Evolutionary conservation across 2,888 invertebrate genomes (phyloP), one percentile per base, ranked within the genome.

Genomic region (Volucella bombylans): DNA sequence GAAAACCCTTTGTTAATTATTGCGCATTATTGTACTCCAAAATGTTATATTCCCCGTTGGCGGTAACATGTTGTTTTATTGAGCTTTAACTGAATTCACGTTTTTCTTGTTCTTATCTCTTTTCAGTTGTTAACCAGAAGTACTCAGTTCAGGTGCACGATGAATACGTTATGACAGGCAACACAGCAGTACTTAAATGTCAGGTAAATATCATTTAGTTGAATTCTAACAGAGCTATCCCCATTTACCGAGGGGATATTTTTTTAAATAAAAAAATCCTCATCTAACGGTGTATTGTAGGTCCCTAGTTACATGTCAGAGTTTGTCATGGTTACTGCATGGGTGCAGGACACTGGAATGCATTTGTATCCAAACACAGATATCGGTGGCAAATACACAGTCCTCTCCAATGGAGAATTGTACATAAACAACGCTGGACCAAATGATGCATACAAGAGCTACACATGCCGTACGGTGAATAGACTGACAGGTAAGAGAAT

Each of bases 91-190:
- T 11, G 10, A 31, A 12, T 12, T n/a, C 23, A 69, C 49, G 14
- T 68, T 10, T 23, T 23, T 18, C 8, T 8, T 12, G 10, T 52
- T 10, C 49, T 49, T 45, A 55, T 72, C 62, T 86, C 43, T 62
- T 89, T 90, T 15, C 94, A 97, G 97, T 96, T 89, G 94, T 97
- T 86, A 96, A 95, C 90, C 95, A 96, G 89, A 95, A 96, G 88
- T 98, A 97, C 93, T 96, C 96, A 88, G 96, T 98, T 62, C 96
- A 96, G 92, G 97, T 98, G 87, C 96, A 96, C 87, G 97, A 98
- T 91, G 97, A 97, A 90, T 97, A 97, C 93, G 97, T 97, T 89
- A 96, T 97, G 92, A 94, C 96, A 76, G 97, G 97, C 72, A 97
- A 97, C 92, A 96, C 97, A 11, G 98, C 97, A 3, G 95, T 98